Evolutionary conservation across 2,797 vertebrate species (phyloP).

Genomic region (Xiphorhynchus erythropygius): DNA sequence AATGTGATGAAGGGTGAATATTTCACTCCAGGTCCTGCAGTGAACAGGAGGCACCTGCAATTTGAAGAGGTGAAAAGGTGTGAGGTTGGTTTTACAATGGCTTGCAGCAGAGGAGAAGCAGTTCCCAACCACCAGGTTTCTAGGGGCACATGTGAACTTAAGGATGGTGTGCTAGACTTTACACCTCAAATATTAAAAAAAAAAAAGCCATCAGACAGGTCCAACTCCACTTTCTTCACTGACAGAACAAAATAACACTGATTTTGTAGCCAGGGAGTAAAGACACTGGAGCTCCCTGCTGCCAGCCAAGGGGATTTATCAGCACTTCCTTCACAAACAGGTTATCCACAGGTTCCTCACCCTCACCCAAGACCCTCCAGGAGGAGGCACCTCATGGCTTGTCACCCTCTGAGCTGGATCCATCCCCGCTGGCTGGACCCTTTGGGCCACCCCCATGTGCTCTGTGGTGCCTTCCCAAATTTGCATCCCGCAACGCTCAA

Average conservation of each 20-base stretch:
- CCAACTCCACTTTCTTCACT: background rate
- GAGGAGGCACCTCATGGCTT: background rate
- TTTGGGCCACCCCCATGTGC: rapidly evolving
- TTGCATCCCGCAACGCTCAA: background rate
- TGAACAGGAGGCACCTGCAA: background rate
- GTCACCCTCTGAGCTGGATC: background rate
- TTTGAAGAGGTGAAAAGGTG: background rate
- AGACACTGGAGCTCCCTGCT: background rate
- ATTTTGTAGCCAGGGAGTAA: background rate
- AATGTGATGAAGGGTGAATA: background rate
- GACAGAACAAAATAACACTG: background rate
- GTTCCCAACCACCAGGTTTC: background rate
- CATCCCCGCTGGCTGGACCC: background rate
- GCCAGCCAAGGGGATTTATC: background rate
- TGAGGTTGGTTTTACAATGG: background rate
- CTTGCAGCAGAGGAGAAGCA: background rate
- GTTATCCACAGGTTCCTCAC: background rate
- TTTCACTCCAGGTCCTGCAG: background rate
- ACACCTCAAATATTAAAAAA: background rate
- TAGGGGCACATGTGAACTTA: background rate
- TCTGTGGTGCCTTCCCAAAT: background rate
- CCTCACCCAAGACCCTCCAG: background rate
- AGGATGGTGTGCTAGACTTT: background rate
- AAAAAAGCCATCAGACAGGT: background rate
- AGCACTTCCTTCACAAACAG: background rate